These are phyloP conservation scores for Tolmerus cingulatus DNA, from an alignment of 2,888 invertebrate species.

Conservation along the genomic window DNA sequence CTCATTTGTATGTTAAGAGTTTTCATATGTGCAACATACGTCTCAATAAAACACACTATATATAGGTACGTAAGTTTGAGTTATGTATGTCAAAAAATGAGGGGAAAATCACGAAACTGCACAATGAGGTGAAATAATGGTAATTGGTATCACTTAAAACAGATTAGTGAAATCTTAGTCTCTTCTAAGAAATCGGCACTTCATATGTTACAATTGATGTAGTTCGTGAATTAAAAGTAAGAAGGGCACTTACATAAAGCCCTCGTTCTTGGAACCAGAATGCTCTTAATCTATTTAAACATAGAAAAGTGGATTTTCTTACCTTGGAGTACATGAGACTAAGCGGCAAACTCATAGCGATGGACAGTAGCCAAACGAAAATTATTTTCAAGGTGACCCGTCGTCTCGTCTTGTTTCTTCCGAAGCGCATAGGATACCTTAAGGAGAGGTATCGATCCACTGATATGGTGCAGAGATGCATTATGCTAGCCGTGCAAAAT, in stretches of 20 bases:
- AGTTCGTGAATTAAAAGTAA: no score
- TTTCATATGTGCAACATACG: no score
- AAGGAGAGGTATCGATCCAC: constrained; percentile 93
- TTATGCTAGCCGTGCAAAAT: constrained; percentile 95
- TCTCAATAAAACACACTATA: no score
- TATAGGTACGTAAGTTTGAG: no score
- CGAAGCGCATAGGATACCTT: constrained; percentile 92
- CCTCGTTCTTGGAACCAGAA: not conserved
- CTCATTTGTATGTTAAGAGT: no score
- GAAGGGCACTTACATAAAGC: not conserved
- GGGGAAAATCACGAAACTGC: no score
- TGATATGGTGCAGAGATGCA: constrained; percentile 96
- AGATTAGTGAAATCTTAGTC: no score
- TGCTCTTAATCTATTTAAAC: not conserved
- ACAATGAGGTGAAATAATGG: no score
- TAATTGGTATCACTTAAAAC: no score
- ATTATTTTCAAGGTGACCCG: constrained; percentile 88
- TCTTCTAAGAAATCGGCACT: no score
- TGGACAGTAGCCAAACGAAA: constrained; percentile 92
- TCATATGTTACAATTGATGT: no score
- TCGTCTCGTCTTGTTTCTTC: constrained; percentile 85
- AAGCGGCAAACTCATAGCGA: constrained; percentile 89
- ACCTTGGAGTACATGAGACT: constrained; percentile 90
- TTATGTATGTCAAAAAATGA: no score
- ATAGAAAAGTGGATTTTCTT: constrained; percentile 51